Evolutionary conservation across 2,113 vertebrate genomes (phyloP).

Genomic region (Callaeas wilsoni): DNA sequence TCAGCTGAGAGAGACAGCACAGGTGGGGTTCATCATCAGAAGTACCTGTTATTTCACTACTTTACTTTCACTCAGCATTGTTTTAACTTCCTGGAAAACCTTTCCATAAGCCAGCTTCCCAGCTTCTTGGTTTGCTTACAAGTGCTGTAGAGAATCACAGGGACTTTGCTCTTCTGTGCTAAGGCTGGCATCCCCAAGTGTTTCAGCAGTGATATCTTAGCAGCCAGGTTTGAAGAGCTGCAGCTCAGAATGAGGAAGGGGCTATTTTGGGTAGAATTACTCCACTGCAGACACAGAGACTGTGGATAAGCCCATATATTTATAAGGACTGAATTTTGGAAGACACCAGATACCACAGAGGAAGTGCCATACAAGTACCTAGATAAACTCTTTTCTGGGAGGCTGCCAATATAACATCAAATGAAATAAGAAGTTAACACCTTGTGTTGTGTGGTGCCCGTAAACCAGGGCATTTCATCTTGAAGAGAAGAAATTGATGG

Average conservation of each 20-base stretch:
- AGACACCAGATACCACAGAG: not conserved
- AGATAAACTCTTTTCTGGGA: not conserved
- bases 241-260: not conserved
- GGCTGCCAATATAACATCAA: not conserved
- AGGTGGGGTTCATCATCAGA: not conserved
- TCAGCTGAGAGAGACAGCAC: not conserved
- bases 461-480: not conserved
- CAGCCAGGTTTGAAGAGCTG: not conserved
- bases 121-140: not conserved
- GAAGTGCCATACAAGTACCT: not conserved
- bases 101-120: not conserved
- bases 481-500: not conserved
- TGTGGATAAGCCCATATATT: not conserved
- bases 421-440: not conserved
- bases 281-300: not conserved
- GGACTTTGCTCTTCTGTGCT: not conserved
- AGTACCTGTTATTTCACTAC: not conserved
- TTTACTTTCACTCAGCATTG: not conserved
- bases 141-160: not conserved
- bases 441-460: not conserved
- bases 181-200: not conserved
- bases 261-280: constrained; percentile 28
- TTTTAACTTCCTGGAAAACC: not conserved
- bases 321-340: constrained; percentile 11
- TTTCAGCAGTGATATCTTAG: not conserved